These are phyloP conservation scores for Xyrauchen texanus DNA, from an alignment of 2,113 vertebrate species.

Conservation along the genomic window DNA sequence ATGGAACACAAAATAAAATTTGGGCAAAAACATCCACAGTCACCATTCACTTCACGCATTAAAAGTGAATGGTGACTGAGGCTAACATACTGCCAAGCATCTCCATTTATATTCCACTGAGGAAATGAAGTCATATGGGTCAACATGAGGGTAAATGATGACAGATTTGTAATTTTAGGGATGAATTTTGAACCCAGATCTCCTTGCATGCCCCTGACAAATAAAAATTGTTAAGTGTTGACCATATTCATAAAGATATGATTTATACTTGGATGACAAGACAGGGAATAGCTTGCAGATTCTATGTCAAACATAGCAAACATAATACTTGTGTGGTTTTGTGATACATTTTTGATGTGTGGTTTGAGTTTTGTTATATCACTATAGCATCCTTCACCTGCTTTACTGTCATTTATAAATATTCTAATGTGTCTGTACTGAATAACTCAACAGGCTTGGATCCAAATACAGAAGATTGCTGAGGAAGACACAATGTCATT, in stretches of 20 bases:
- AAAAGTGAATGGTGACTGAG: too few species aligned
- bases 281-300: slow-evolving; percentile 44
- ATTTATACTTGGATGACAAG: slow-evolving; percentile 51
- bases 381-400: slow-evolving; percentile 24
- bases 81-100: too few species aligned
- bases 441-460: slow-evolving; percentile 27
- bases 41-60: too few species aligned
- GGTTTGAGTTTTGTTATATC: slow-evolving; percentile 12
- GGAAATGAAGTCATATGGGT: too few species aligned
- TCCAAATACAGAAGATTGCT: slow-evolving; percentile 18
- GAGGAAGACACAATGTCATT: background rate
- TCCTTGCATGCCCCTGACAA: too few species aligned
- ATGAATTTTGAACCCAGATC: too few species aligned
- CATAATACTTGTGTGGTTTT: slow-evolving; percentile 41
- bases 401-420: slow-evolving; percentile 21
- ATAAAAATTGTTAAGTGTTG: slow-evolving; percentile 18
- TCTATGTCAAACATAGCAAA: slow-evolving; percentile 48
- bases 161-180: too few species aligned
- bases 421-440: slow-evolving; percentile 27
- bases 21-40: too few species aligned
- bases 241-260: slow-evolving; percentile 55
- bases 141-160: too few species aligned
- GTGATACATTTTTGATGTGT: slow-evolving; percentile 23
- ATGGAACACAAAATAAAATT: too few species aligned
- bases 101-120: too few species aligned